Evolutionary conservation across 1,140 invertebrate genomes (phyloP), one percentile per base, ranked within the genome.

Genomic region (Brachionus manjavacas): DNA sequence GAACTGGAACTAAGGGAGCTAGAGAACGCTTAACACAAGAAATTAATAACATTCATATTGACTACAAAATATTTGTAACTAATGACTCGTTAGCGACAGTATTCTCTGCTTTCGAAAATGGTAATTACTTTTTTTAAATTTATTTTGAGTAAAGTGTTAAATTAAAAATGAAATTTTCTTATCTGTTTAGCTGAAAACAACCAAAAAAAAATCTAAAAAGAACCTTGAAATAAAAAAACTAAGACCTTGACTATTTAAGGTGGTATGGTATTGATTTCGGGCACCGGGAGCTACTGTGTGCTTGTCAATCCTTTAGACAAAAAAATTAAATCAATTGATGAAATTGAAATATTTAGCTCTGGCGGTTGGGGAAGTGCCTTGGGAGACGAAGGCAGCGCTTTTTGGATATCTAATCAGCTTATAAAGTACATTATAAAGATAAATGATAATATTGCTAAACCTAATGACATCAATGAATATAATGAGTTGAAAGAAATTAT

Each of bases 331-430:
- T 64, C 52, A 25, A 35, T 81, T 64, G 79, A 60, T n/a, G 79
- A 81, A 14, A 60, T 81, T 9, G 79, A 81, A 81, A 64, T 55
- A 14, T 35, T 55, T 14, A 41, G 52, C 39, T 39, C 39, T 23
- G 97, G 97, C 6, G 97, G 97, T 0, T 99, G 96, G 96, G 97
- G 97, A 4, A 92, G 97, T 89, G 90, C 96, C 83, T 89, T 99
- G 0, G 96, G 96, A 1, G 97, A 99, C 90, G 96, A 98, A 92
- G 96, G 79, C 35, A 81, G 79, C 20, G 79, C 94, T 25, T 97
- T 92, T 88, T 95, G 94, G 93, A 94, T 98, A 55, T 91, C 95
- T 0, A 91, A 93, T 70, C 92, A 91, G 85, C 94, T 95, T 1
- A 92, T 97, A 1, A 97, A 98, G 90, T 92, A 31, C 20, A 0